A percentile compares a stretch with the other conserved stretches of the same genome.
Evolutionary conservation across 2,113 vertebrate species (phyloP).

Genomic region (Hypocryptadius cinnamomeus): DNA sequence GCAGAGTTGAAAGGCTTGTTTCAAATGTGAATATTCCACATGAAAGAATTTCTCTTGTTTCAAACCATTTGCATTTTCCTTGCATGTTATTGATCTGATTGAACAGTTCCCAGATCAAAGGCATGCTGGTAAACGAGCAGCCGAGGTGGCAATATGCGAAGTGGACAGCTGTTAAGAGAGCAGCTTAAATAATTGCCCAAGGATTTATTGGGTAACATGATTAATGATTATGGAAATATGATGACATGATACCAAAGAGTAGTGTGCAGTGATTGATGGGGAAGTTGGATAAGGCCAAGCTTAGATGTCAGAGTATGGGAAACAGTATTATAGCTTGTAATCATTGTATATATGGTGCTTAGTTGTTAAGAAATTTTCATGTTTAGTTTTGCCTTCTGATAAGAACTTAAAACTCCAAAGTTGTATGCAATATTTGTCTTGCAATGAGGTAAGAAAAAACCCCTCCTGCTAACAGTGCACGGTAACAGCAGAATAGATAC

Average conservation of each 20-base stretch:
- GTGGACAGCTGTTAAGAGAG: constrained; percentile 43
- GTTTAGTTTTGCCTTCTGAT: neutral
- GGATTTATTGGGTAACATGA: constrained; percentile 50
- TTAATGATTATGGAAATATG: constrained; percentile 64
- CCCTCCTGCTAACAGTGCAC: neutral
- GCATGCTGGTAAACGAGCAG: constrained; percentile 7
- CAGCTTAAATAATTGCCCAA: constrained; percentile 54
- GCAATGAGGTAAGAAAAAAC: neutral
- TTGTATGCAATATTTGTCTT: neutral
- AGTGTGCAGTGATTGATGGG: constrained; percentile 41
- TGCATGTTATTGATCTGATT: constrained; percentile 42
- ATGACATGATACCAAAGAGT: constrained; percentile 43
- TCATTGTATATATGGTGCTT: neutral
- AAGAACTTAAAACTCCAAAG: neutral
- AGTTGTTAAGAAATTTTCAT: neutral
- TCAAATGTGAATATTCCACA: constrained; percentile 36
- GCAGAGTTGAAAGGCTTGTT: constrained; percentile 37
- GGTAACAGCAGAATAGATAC: neutral
- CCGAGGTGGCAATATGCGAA: constrained; percentile 26
- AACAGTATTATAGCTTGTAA: neutral
- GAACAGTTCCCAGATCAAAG: constrained; percentile 53
- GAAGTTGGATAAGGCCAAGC: constrained; percentile 17
- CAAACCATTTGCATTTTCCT: constrained; percentile 16
- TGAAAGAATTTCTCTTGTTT: constrained; percentile 49
- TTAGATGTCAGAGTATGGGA: neutral